Conservation (phyloP, 2,888 invertebrate genomes). For the Lamellibrachia satsuma region DNA sequence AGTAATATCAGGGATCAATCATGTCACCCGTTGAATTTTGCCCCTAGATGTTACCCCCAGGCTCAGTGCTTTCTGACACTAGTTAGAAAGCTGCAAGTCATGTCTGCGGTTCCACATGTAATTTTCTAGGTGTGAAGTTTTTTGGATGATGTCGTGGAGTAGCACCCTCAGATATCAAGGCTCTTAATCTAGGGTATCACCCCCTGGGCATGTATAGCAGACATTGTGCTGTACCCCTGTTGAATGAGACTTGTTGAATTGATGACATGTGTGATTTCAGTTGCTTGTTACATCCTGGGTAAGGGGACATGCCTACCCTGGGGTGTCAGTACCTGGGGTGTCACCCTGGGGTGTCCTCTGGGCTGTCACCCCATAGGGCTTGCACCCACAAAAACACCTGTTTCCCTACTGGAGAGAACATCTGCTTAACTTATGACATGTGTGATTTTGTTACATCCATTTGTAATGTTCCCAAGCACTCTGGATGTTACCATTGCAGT, state of each 20-base stretch:
- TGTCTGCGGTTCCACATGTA: not conserved
- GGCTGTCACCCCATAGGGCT: no score
- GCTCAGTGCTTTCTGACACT: not conserved
- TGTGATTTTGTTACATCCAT: no score
- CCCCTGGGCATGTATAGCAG: not conserved
- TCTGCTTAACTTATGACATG: no score
- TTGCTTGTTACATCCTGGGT: not conserved
- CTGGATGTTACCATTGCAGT: no score
- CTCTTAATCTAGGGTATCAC: not conserved
- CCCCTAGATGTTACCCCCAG: not conserved
- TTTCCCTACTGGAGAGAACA: no score
- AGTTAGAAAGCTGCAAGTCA: not conserved
- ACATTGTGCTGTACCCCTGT: not conserved
- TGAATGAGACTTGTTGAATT: not conserved
- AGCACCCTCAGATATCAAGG: not conserved
- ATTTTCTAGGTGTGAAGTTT: not conserved
- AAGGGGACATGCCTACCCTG: no score
- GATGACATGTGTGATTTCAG: not conserved
- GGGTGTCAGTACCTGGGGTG: no score
- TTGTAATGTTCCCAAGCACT: no score
- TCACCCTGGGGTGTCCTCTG: no score
- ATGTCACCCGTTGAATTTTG: not conserved
- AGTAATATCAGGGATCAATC: not conserved
- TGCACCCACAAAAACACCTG: no score
- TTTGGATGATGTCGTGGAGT: not conserved